phyloP scores from a whole-genome alignment of 37 sponge, comb jelly and placozoan genomes.

The Bolinopsis microptera region DNA sequence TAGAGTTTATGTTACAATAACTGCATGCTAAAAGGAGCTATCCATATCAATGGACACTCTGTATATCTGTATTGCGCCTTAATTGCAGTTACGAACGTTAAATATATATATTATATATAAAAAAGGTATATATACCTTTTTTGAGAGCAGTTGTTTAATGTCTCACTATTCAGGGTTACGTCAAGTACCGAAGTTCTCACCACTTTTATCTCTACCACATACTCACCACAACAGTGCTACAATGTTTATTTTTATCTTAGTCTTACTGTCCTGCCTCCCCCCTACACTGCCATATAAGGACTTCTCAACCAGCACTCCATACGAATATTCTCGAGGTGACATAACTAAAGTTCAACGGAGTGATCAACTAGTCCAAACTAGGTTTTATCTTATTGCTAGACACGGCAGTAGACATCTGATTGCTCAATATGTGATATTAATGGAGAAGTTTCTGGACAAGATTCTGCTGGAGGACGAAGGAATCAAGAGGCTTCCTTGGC shows the following conservation, averaged over 20 bases:
- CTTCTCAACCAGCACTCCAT: not conserved
- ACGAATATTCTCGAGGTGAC: not conserved
- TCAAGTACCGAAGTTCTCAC: not conserved
- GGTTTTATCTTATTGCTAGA: not conserved
- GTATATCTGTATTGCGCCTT: too few species aligned
- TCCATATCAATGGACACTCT: too few species aligned
- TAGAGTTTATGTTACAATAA: too few species aligned
- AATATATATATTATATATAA: too few species aligned
- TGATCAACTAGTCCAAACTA: not conserved
- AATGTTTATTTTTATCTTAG: too few species aligned
- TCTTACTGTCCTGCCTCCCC: not conserved
- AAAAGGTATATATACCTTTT: too few species aligned
- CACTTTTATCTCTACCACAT: too few species aligned
- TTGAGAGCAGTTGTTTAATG: too few species aligned
- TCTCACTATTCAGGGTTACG: too few species aligned
- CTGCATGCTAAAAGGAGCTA: too few species aligned
- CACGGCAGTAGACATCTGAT: conserved; percentile 26
- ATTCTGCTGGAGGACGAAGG: not conserved
- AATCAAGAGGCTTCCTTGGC: not conserved
- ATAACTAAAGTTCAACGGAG: not conserved
- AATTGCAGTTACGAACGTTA: too few species aligned
- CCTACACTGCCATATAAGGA: not conserved
- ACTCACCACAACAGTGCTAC: too few species aligned
- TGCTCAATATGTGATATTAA: not conserved
- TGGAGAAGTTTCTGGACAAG: not conserved